A percentile compares a stretch with the other conserved stretches of the same genome.
Conservation (phyloP, 2,888 invertebrate species). For the Fragum whitleyi region DNA sequence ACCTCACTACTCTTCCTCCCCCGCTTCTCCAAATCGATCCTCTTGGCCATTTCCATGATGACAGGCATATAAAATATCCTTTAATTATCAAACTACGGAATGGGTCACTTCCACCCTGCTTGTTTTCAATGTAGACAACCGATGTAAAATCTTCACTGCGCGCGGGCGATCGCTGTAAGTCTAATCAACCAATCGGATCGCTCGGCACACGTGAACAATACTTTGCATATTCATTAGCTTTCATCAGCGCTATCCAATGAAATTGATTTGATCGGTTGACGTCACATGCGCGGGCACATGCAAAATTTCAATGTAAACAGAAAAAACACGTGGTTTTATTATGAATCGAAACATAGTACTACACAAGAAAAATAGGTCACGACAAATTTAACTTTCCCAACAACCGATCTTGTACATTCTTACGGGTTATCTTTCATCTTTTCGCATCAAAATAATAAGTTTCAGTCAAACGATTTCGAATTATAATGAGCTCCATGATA, state of each 20-base stretch:
- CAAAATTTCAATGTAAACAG: conserved; percentile 55
- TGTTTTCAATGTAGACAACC: conserved; percentile 63
- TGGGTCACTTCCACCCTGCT: conserved; percentile 57
- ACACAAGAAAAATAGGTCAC: neutral
- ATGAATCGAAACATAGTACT: conserved; percentile 13
- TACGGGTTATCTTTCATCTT: too few relatives aligned
- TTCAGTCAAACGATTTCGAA: too few relatives aligned
- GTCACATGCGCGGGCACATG: conserved; percentile 64
- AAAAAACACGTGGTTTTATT: conserved; percentile 62
- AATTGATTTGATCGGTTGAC: conserved; percentile 26
- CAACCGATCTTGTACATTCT: too few relatives aligned
- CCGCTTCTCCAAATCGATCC: conserved; percentile 97
- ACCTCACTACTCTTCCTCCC: conserved; percentile 96
- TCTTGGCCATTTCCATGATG: conserved; percentile 84
- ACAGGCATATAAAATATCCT: conserved; percentile 19
- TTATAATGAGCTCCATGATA: too few relatives aligned
- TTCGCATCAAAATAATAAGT: too few relatives aligned
- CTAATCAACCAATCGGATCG: conserved; percentile 72
- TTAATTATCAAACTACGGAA: conserved; percentile 34
- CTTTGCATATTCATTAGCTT: conserved; percentile 76
- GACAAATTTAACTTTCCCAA: neutral
- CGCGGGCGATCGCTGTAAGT: conserved; percentile 78
- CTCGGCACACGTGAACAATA: conserved; percentile 71
- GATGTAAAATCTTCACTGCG: conserved; percentile 63
- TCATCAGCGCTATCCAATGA: conserved; percentile 60